phyloP scores from a whole-genome alignment of 2,113 vertebrate genomes.

The Mus pahari region DNA sequence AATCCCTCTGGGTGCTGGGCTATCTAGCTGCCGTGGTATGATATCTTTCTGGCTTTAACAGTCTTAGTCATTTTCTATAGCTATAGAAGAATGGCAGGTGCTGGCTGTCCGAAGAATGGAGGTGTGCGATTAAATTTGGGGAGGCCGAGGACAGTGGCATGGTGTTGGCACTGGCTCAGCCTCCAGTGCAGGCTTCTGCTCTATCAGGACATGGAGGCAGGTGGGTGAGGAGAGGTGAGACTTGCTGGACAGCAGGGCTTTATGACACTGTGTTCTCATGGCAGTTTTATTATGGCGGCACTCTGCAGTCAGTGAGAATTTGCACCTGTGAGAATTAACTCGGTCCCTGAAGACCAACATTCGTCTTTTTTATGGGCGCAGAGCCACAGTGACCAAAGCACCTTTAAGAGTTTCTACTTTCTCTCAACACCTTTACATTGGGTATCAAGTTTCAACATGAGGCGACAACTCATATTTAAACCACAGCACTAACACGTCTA shows the following conservation, averaged over 20 bases:
- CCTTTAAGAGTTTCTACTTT: background rate
- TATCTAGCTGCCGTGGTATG: no score
- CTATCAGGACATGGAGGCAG: no score
- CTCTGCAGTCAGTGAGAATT: background rate
- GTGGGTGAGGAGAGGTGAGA: background rate
- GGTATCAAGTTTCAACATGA: background rate
- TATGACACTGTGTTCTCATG: background rate
- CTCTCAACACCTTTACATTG: background rate
- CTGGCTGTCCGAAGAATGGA: background rate
- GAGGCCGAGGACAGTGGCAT: background rate
- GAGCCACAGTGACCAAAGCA: background rate
- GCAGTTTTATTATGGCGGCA: background rate
- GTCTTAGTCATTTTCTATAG: background rate
- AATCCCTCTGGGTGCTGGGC: background rate
- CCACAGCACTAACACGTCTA: background rate
- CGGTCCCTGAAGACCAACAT: background rate
- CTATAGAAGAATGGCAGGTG: background rate
- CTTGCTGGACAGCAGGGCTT: background rate
- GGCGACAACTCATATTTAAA: background rate
- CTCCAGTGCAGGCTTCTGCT: background rate
- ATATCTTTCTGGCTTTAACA: background rate
- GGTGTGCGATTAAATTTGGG: background rate
- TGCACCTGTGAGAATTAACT: background rate
- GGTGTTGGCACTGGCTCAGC: background rate
- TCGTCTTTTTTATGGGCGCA: background rate